Evolutionary conservation across 2,888 invertebrate species (phyloP), one percentile per base, ranked within the genome.

Genomic region (Lepidocyrtoides sp.): DNA sequence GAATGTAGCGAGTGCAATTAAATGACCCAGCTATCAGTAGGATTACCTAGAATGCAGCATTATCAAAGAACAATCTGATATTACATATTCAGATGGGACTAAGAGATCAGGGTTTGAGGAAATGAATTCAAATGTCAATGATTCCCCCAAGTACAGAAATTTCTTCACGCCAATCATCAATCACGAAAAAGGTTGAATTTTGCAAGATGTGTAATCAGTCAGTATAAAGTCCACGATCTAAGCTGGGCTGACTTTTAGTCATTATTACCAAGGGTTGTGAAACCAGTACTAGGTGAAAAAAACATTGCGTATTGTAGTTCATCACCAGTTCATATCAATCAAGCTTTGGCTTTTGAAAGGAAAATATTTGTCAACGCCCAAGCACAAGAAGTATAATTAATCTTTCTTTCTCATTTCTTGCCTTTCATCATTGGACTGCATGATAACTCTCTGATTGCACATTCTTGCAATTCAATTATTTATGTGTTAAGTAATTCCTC

Each of bases 321-420:
- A 48, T 77, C 72, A 26, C 54, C 26, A 82, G 29, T 57, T 81
- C 51, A 77, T 77, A 90, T 90, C 90, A 90, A 90, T 90, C 90
- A 90, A 85, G 90, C 79, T 90, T 90, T 32, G 54, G 63, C 14
- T 41, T 84, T 60, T 51, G 32, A 81, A 69, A 69, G 79, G 66
- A 57, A 23, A 84, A 7, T 84, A 90, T 90, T 84, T 90, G 90
- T 90, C 90, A 90, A 90, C 90, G 90, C 90, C 90, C 90, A 57
- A 81, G 44, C 29, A 26, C 54, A 41, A 54, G 54, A 32, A 72
- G 41, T 66, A 69, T 85, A 90, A 90, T 90, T 90, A 90, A 90
- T 85, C 90, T 83, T 87, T 44, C 51, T 63, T 29, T 44, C 48
- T 51, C 32, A 17, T 17, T 72, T 41, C 29, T 72, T 54, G n/a